Base-by-base conservation (phyloP, 2,113 vertebrate species). In the Chlorodrepanis virens region DNA sequence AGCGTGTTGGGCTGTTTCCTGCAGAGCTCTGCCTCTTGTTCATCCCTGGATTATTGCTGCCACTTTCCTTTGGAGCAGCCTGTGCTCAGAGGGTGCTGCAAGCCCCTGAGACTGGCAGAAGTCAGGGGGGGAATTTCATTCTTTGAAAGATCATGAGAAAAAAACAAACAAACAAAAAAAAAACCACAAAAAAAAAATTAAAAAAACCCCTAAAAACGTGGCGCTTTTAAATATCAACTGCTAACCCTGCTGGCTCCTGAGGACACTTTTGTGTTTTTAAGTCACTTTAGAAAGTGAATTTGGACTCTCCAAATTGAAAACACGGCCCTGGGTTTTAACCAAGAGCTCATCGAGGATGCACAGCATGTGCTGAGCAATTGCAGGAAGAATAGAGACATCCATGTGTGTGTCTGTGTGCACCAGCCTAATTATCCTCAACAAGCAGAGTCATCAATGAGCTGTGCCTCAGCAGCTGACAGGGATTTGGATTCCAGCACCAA, bases 341-440 rank as follows among this genome's bases (percentile, higher is more conserved):
- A 9, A 35, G 69, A 3, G 20, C 94, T 94, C 60, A 89, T 90
- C 68, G 72, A 17, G 89, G 88, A 96, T 96, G 90, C 95, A 5
- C 86, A 44, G 96, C 96, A 7, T 89, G 95, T 16, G 86, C 89
- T 52, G n/a, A 42, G 88, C 83, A 42, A 45, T 0, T 61, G 94
- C 88, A 65, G 3, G 24, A 77, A 96, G 90, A 95, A 97, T 93
- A 81, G 94, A 97, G 95, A 92, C 94, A 93, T 97, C 85, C 83
- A 54, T 90, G 95, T 93, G 94, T 95, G 90, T 95, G 95, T 88
- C 94, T 95, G 94, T 94, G 45, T 90, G 90, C 96, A 89, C 83
- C 94, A 94, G 88, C 10, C 95, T 96, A 90, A 97, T 97, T 97
- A 97, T 95, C 96, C 96, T 22, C 96, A 97, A 95, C 96, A 95